These are phyloP conservation scores for Brachionus asplanchnoidis DNA, from an alignment of 1,140 invertebrate species.

Conservation along the genomic window DNA sequence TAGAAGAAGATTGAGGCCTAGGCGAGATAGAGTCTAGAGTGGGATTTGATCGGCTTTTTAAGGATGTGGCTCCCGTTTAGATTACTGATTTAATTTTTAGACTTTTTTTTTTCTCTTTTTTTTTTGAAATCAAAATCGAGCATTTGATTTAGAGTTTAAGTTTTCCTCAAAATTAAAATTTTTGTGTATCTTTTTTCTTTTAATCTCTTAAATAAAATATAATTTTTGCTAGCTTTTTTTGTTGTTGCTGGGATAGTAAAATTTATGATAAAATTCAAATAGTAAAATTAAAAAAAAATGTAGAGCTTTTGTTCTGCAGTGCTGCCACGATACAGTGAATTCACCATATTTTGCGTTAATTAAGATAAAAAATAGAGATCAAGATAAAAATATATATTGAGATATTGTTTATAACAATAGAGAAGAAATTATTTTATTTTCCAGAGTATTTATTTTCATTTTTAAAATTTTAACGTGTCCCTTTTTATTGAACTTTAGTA, in stretches of 20 bases:
- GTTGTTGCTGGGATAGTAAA: background rate
- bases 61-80: background rate
- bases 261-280: no score
- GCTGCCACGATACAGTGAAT: no score
- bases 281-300: no score
- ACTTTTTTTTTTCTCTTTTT: background rate
- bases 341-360: no score
- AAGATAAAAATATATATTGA: no score
- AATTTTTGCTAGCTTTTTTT: background rate
- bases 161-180: background rate
- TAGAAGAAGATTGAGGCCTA: background rate
- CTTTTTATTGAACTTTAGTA: no score
- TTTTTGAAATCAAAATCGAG: background rate
- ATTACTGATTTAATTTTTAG: background rate
- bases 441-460: no score
- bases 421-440: no score
- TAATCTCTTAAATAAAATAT: background rate
- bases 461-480: no score
- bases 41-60: background rate
- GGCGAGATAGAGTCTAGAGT: background rate
- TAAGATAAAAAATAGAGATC: no score
- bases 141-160: background rate
- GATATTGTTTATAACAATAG: no score
- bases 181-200: background rate
- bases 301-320: no score